These are phyloP conservation scores for Podarcis siculus DNA, from an alignment of 2,797 vertebrate species.

Conservation along the genomic window DNA sequence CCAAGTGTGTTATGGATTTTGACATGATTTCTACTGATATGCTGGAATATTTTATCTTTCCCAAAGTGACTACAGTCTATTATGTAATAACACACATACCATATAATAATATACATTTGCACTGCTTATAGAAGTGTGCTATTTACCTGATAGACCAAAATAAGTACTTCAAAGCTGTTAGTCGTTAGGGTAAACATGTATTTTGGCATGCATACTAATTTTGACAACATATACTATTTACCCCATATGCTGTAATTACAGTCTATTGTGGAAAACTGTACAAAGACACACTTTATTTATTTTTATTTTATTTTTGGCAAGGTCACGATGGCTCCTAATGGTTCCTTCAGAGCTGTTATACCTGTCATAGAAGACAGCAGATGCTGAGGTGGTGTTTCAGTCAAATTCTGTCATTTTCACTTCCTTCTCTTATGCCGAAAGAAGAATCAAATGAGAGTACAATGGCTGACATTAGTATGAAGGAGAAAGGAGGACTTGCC, in stretches of 20 bases:
- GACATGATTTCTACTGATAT: slow-evolving; percentile 37
- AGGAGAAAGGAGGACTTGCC: background rate
- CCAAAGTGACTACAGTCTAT: slow-evolving; percentile 47
- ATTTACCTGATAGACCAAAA: slow-evolving; percentile 67
- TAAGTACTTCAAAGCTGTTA: slow-evolving; percentile 50
- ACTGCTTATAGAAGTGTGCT: slow-evolving; percentile 52
- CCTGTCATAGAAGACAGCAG: slow-evolving; percentile 37
- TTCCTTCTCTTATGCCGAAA: background rate
- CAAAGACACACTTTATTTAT: slow-evolving; percentile 44
- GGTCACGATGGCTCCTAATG: slow-evolving; percentile 46
- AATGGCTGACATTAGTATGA: background rate
- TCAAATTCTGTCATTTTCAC: slow-evolving; percentile 21
- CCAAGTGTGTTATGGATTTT: slow-evolving; percentile 26
- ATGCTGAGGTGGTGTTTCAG: slow-evolving; percentile 24
- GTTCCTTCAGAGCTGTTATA: slow-evolving; percentile 43
- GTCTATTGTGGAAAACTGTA: slow-evolving; percentile 28
- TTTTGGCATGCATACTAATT: slow-evolving; percentile 70
- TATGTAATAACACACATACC: slow-evolving; percentile 58
- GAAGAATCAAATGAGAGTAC: background rate
- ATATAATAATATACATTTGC: slow-evolving; percentile 67
- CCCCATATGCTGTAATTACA: slow-evolving; percentile 60
- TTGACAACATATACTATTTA: slow-evolving; percentile 59
- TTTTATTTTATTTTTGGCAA: slow-evolving; percentile 36
- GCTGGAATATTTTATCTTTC: slow-evolving; percentile 58
- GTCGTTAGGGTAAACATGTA: slow-evolving; percentile 59